These are phyloP conservation scores for Tuberolachnus salignus DNA, from an alignment of 2,888 invertebrate genomes.

Conservation along the genomic window DNA sequence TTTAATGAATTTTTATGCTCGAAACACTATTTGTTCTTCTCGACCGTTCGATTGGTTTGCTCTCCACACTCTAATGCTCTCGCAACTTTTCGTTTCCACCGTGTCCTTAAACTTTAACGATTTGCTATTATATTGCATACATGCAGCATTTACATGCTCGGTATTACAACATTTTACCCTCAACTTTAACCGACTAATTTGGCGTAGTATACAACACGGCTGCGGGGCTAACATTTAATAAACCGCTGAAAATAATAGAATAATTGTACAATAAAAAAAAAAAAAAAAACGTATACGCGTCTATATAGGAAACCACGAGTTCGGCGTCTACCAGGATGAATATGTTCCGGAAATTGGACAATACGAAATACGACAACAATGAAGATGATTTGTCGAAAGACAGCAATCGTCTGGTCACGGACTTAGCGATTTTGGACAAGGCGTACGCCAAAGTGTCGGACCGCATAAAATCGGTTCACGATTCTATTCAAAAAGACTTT, in stretches of 20 bases:
- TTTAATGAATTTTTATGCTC: too few species aligned
- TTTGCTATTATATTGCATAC: too few species aligned
- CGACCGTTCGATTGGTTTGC: too few species aligned
- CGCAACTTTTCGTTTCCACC: too few species aligned
- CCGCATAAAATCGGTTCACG: constrained; percentile 10
- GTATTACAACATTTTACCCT: not conserved
- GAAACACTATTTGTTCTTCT: too few species aligned
- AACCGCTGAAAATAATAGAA: not conserved
- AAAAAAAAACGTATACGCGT: too few species aligned
- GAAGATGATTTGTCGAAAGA: not conserved
- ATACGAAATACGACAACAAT: not conserved
- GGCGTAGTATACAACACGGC: not conserved
- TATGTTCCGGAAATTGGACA: not conserved
- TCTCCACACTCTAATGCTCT: too few species aligned
- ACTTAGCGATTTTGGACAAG: not conserved
- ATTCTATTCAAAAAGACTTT: not conserved
- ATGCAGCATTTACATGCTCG: too few species aligned
- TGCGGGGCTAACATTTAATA: not conserved
- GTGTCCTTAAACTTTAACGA: too few species aligned
- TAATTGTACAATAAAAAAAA: too few species aligned
- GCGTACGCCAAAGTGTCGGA: constrained; percentile 12
- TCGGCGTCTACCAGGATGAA: not conserved
- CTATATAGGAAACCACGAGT: constrained; percentile 1
- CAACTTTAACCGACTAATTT: not conserved
- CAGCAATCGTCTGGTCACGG: not conserved